A percentile compares a stretch with the other conserved stretches of the same genome.
Evolutionary conservation across 2,888 invertebrate genomes (phyloP).

Genomic region (Macaria liturata): DNA sequence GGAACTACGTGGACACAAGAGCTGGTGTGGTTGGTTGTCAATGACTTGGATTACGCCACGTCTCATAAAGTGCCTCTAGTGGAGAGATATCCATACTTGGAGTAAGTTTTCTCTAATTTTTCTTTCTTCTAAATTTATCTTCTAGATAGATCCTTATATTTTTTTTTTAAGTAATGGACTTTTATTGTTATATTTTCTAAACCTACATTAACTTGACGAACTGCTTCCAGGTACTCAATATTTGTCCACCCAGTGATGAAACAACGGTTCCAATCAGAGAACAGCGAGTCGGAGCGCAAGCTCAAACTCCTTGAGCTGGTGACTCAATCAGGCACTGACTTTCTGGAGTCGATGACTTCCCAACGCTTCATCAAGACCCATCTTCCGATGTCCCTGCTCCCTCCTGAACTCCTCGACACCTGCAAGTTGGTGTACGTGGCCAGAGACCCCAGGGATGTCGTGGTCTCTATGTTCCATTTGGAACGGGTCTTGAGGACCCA

Average conservation of each 20-base stretch:
- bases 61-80: slow-evolving; percentile 83
- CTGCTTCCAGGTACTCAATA: slow-evolving; percentile 84
- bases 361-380: slow-evolving; percentile 84
- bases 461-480: slow-evolving; percentile 89
- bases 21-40: slow-evolving; percentile 90
- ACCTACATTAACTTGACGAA: too few relatives aligned
- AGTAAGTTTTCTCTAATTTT: slow-evolving; percentile 78
- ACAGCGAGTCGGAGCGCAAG: slow-evolving; percentile 78
- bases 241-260: slow-evolving; percentile 87
- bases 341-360: slow-evolving; percentile 51
- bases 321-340: slow-evolving; percentile 85
- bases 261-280: slow-evolving; percentile 83
- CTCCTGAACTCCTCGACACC: slow-evolving; percentile 81
- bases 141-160: too few relatives aligned
- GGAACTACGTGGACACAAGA: slow-evolving; percentile 92
- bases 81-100: slow-evolving; percentile 90
- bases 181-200: too few relatives aligned
- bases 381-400: slow-evolving; percentile 89
- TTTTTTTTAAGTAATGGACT: too few relatives aligned
- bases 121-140: too few relatives aligned
- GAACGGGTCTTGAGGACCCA: slow-evolving; percentile 77
- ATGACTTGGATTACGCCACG: slow-evolving; percentile 87
- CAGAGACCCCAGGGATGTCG: slow-evolving; percentile 91
- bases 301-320: slow-evolving; percentile 82
- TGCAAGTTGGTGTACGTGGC: slow-evolving; percentile 88